phyloP scores from a whole-genome alignment of 1,140 invertebrate genomes.

The Drosophila paulistorum region DNA sequence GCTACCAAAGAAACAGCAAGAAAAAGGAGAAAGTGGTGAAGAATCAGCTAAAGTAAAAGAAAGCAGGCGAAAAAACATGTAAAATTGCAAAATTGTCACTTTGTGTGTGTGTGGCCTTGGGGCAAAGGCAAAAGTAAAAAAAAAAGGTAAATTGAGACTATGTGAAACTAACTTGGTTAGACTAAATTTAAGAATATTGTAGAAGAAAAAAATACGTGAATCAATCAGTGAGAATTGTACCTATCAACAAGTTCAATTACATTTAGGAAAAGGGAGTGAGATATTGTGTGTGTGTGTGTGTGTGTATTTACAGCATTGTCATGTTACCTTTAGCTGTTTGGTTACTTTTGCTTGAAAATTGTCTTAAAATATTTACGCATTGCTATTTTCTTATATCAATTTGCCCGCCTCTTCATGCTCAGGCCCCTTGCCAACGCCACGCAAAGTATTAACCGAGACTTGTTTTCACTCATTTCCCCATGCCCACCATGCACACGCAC shows the following conservation, averaged over 20 bases:
- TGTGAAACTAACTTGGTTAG: background rate
- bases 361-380: conserved; percentile 16
- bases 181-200: conserved; percentile 4
- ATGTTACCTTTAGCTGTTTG: conserved; percentile 16
- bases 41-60: conserved; percentile 15
- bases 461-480: background rate
- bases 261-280: background rate
- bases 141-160: conserved; percentile 14
- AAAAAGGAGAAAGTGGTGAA: conserved; percentile 40
- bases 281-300: too few relatives aligned
- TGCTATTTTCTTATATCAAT: background rate
- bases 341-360: background rate
- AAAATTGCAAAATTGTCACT: conserved; percentile 32
- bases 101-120: conserved; percentile 45
- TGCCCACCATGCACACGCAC: conserved; percentile 23
- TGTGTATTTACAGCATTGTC: conserved; percentile 30
- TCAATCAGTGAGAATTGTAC: background rate
- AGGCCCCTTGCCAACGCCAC: background rate
- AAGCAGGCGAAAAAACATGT: conserved; percentile 12
- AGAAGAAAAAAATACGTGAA: background rate
- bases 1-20: conserved; percentile 1
- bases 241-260: background rate
- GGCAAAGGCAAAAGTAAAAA: conserved; percentile 22
- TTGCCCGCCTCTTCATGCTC: background rate
- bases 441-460: background rate